These are phyloP conservation scores for Macroramphosus scolopax DNA, from an alignment of 2,797 vertebrate genomes.

Conservation along the genomic window DNA sequence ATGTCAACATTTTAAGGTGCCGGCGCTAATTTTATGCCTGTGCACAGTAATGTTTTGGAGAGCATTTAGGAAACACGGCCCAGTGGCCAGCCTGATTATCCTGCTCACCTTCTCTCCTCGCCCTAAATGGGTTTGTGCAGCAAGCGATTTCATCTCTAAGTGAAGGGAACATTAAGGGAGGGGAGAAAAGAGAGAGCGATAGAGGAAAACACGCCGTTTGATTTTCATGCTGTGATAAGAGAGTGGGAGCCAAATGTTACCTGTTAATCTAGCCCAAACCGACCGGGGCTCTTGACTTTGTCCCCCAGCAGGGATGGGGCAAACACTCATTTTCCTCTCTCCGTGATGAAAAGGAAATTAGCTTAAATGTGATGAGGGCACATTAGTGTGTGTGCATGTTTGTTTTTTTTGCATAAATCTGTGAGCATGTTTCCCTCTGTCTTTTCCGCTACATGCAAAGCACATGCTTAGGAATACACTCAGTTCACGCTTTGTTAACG, in stretches of 20 bases:
- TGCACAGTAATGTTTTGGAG: constrained; percentile 99
- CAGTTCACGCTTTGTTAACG: not conserved
- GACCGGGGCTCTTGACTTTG: constrained; percentile 81
- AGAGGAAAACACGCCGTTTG: constrained; percentile 87
- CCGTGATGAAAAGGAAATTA: constrained; percentile 81
- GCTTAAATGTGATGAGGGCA: constrained; percentile 77
- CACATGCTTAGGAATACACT: constrained; percentile 56
- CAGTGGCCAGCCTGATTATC: constrained; percentile 99
- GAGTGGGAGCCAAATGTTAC: constrained; percentile 89
- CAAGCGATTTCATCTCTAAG: constrained; percentile 99
- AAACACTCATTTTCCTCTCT: constrained; percentile 81
- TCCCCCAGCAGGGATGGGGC: constrained; percentile 80
- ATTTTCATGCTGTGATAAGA: constrained; percentile 91
- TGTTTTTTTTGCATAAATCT: constrained; percentile 39
- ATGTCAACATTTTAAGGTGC: constrained; percentile 99
- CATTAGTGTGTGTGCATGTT: constrained; percentile 66
- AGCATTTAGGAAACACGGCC: constrained; percentile 99
- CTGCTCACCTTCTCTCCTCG: constrained; percentile 98
- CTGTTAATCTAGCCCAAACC: constrained; percentile 81
- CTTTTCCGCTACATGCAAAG: constrained; percentile 39
- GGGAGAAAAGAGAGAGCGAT: constrained; percentile 74
- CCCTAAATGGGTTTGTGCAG: constrained; percentile 99
- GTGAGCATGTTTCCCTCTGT: constrained; percentile 20
- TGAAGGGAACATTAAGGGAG: constrained; percentile 96
- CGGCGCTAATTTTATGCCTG: constrained; percentile 99